phyloP scores from a whole-genome alignment of 2,888 invertebrate genomes.

The Pterobdella sp. region DNA sequence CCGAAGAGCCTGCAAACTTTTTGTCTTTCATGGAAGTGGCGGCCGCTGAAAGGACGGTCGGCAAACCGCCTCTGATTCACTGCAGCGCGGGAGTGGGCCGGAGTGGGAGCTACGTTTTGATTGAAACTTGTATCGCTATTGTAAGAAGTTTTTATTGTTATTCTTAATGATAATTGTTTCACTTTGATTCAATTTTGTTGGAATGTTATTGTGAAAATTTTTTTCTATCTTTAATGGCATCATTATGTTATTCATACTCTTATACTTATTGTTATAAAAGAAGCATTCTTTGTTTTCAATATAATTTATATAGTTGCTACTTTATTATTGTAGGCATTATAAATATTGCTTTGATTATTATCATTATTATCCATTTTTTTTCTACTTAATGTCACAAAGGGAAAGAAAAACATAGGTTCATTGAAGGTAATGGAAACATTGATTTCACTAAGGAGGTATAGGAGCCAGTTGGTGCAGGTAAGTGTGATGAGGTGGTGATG shows the following conservation, averaged over 20 bases:
- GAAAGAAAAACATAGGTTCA: slow-evolving; percentile 54
- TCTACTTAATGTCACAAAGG: not conserved
- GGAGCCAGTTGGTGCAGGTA: slow-evolving; percentile 78
- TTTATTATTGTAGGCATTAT: not conserved
- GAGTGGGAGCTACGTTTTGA: slow-evolving; percentile 89
- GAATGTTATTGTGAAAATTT: not conserved
- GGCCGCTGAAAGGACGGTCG: too few relatives aligned
- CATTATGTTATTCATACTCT: too few relatives aligned
- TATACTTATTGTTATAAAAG: too few relatives aligned
- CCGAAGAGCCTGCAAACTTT: slow-evolving; percentile 73
- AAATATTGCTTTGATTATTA: not conserved
- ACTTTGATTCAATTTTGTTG: not conserved
- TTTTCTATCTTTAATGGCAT: too few relatives aligned
- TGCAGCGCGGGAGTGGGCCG: slow-evolving; percentile 94
- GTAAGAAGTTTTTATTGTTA: slow-evolving; percentile 56
- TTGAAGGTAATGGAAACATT: slow-evolving; percentile 72
- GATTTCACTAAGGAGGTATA: slow-evolving; percentile 71
- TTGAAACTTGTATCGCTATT: slow-evolving; percentile 79
- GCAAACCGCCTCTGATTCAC: slow-evolving; percentile 73
- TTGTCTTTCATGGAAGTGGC: slow-evolving; percentile 48
- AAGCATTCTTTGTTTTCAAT: not conserved
- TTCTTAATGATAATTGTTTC: not conserved
- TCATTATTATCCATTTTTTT: not conserved
- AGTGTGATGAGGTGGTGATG: not conserved
- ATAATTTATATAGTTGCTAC: not conserved